These are phyloP conservation scores for Hirtodrosophila alboralis DNA, from an alignment of 2,888 invertebrate species.

Conservation along the genomic window DNA sequence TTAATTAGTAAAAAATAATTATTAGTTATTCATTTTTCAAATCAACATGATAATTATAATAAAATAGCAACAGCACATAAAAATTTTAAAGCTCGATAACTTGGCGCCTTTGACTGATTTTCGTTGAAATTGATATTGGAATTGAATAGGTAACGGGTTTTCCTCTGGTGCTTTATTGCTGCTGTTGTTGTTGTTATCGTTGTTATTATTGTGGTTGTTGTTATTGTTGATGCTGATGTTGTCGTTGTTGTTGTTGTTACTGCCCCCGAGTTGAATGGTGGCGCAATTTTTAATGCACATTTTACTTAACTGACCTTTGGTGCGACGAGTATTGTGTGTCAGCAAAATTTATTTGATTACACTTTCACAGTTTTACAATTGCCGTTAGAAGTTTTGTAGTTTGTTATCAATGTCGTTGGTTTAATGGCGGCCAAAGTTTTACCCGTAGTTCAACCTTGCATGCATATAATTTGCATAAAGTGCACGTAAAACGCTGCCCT, in stretches of 20 bases:
- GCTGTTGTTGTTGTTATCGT: slow-evolving; percentile 16
- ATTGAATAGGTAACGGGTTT: slow-evolving; percentile 41
- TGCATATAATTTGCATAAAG: slow-evolving; percentile 38
- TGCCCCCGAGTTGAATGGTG: slow-evolving; percentile 47
- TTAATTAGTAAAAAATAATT: slow-evolving; percentile 3
- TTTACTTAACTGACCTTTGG: slow-evolving; percentile 55
- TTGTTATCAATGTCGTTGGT: slow-evolving; percentile 56
- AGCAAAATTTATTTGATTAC: slow-evolving; percentile 71
- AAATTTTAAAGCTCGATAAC: slow-evolving; percentile 68
- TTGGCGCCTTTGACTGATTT: slow-evolving; percentile 37
- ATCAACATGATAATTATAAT: slow-evolving; percentile 66
- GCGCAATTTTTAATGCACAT: slow-evolving; percentile 71
- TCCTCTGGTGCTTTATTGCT: slow-evolving; percentile 32
- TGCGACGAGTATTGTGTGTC: slow-evolving; percentile 30
- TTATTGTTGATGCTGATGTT: slow-evolving; percentile 21
- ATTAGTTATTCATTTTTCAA: slow-evolving; percentile 15
- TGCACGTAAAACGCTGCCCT: slow-evolving; percentile 15
- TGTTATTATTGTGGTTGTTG: slow-evolving; percentile 10
- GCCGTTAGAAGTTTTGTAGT: slow-evolving; percentile 29
- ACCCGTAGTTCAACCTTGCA: slow-evolving; percentile 19
- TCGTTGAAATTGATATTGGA: slow-evolving; percentile 59
- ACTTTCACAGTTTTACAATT: slow-evolving; percentile 62
- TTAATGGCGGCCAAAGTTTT: slow-evolving; percentile 50
- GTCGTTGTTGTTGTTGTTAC: slow-evolving; percentile 18
- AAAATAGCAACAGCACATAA: slow-evolving; percentile 71